Base-by-base conservation (phyloP, 1,140 invertebrate genomes). In the Pinna nobilis region DNA sequence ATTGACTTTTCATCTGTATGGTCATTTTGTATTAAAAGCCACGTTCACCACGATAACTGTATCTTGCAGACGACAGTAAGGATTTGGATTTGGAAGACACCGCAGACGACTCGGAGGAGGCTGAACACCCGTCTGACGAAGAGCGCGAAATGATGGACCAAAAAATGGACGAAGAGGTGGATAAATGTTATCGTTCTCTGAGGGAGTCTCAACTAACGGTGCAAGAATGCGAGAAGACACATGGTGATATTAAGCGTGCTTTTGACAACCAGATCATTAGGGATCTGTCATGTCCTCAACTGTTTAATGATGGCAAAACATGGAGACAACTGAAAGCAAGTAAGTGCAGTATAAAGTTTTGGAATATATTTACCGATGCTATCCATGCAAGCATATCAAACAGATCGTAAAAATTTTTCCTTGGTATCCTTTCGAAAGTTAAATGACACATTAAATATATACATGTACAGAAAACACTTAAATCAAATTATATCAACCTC, bases 161-260 rank as follows among this genome's bases (percentile, higher is more conserved):
- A 35, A 33, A 59, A 30, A 30, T 59, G 15, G 55, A 59, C 35
- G 37, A 63, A 0, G 69, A 70, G 44, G 33, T 70, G 32, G 64
- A 64, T 32, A 37, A 50, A 53, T 70, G 69, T 53, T 50, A 64
- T 25, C 32, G 35, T 15, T 70, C 69, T 0, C 25, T 70, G 41
- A 33, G 63, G 6, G 59, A 70, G 33, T 44, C 69, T 37, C 44
- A 70, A 20, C 59, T 63, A 44, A 64, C 69, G 4, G 64, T 30
- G 6, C 47, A 47, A 4, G 32, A 59, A 37, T 70, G 69, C 25
- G 32, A 30, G 18, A n/a, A 41, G 23, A 33, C 69, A 3, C 69
- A 70, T 20, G 60, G 64, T 9, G 55, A 53, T 37, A 35, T 64
- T 13, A 50, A 53, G 41, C 23, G 50, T 28, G 59, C 23, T 2